Evolutionary conservation across 2,113 vertebrate genomes (phyloP), one percentile per base, ranked within the genome.

Genomic region (Columba livia): DNA sequence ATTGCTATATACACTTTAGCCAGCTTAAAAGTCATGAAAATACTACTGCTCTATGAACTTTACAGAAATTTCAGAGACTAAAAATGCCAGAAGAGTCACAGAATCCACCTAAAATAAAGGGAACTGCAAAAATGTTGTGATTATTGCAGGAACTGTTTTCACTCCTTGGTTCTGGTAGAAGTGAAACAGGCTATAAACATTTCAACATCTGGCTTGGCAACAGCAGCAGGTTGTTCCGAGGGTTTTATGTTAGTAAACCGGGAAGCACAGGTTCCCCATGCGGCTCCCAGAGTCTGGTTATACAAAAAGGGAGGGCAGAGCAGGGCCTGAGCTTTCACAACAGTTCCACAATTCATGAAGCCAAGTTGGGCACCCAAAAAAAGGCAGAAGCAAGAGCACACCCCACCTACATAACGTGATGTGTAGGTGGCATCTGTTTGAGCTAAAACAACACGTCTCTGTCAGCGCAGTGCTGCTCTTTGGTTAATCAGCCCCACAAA

Each of bases 141-240:
- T 72, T 89, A 67, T 62, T 72, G 70, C 62, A 91, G 71, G 71
- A 77, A 89, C 70, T n/a, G 66, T 90, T 91, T 91, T 75, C 85
- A 77, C 26, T 96, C 81, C 61, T 29, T 75, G 50, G 5, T 87
- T 82, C 57, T 94, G 90, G 79, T 88, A 88, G 62, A 77, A 89
- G 25, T 11, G n/a, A 77, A 93, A 75, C 31, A 69, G 62, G 54
- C 71, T 90, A 88, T 65, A 85, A 93, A 90, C 38, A 56, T 3
- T 84, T 25, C 36, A 70, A 42, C 0, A 3, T 42, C 70, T 93
- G 88, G 53, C 62, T 95, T 6, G 1, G 50, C 50, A 90, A 95
- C 1, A 85, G 82, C 71, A 65, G 50, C 17, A 85, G 50, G 40
- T 44, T 90, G 71, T 79, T 91, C 60, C 79, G 89, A 65, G 34